Conservation (phyloP, 1,140 invertebrate species). For the Helicoverpa armigera region DNA sequence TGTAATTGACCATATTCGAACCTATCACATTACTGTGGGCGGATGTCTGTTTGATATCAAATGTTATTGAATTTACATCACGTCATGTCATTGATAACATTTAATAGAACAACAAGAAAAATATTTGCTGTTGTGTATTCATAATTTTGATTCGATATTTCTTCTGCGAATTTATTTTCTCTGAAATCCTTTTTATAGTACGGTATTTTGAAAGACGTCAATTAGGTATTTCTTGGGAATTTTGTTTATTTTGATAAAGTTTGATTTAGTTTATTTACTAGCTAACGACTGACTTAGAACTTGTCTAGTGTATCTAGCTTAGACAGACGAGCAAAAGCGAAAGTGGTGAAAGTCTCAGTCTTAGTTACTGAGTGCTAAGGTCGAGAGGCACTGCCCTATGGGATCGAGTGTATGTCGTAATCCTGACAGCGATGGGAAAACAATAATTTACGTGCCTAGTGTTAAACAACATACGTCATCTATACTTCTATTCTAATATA, state of each 20-base stretch:
- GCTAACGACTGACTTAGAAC: no score
- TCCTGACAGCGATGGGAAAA: no score
- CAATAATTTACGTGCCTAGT: no score
- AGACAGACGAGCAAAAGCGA: neutral
- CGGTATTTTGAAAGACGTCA: no score
- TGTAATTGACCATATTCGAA: neutral
- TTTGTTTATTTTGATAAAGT: no score
- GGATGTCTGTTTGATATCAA: neutral
- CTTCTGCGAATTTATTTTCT: no score
- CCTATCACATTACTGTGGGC: slow-evolving; percentile 11
- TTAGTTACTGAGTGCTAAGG: neutral
- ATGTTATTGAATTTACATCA: slow-evolving; percentile 2
- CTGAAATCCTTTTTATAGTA: no score
- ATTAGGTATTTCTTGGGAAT: no score
- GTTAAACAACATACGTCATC: no score
- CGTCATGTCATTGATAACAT: neutral
- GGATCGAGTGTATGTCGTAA: neutral
- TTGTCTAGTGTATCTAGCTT: neutral
- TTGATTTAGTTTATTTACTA: no score
- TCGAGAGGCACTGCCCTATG: neutral
- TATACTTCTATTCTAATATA: no score
- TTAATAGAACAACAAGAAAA: neutral
- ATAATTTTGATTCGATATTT: no score
- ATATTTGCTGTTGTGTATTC: neutral
- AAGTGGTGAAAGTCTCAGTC: neutral